phyloP scores from a whole-genome alignment of 2,113 vertebrate species.

The Psophia crepitans region DNA sequence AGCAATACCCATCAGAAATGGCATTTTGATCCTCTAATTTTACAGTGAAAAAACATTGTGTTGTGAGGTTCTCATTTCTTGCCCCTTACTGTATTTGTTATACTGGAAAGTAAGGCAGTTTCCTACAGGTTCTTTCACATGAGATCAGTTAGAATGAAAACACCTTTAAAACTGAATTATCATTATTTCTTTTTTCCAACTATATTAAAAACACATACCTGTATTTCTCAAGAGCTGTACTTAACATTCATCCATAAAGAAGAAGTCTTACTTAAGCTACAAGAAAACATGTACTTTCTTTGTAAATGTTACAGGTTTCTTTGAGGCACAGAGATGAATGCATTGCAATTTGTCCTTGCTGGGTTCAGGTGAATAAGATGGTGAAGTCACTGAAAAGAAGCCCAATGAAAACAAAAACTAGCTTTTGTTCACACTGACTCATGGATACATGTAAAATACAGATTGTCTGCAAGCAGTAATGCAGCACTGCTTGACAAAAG shows the following conservation, averaged over 20 bases:
- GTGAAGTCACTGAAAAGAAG: background rate
- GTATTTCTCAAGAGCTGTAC: background rate
- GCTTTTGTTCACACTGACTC: background rate
- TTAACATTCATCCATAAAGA: background rate
- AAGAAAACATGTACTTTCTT: background rate
- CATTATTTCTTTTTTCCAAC: too few relatives aligned
- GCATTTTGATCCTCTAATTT: background rate
- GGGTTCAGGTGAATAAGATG: background rate
- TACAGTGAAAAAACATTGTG: background rate
- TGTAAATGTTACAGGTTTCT: background rate
- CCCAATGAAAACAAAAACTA: background rate
- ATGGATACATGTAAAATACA: background rate
- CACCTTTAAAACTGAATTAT: background rate
- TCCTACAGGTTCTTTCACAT: background rate
- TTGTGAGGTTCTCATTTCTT: background rate
- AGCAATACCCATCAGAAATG: background rate
- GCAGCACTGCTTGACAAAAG: background rate
- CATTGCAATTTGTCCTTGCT: background rate
- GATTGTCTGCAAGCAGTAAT: background rate
- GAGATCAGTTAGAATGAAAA: background rate
- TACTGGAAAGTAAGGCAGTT: background rate
- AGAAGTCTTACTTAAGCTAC: background rate
- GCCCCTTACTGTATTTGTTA: background rate
- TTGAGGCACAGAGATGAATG: background rate
- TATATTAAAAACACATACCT: background rate